These are phyloP conservation scores for Nomada goodeniana DNA, from an alignment of 2,888 invertebrate species.

Conservation along the genomic window DNA sequence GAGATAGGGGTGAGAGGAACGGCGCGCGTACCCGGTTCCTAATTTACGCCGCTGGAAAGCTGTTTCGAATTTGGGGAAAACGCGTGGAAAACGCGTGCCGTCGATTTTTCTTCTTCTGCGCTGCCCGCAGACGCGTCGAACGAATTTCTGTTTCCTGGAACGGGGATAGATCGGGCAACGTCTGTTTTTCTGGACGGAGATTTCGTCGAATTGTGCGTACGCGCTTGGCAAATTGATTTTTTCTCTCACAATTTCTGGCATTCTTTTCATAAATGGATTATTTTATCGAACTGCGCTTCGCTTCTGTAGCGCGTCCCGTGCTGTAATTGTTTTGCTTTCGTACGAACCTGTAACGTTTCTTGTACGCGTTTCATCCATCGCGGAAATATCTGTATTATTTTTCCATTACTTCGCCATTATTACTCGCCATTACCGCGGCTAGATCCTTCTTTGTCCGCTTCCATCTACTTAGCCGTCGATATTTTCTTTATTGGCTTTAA, in stretches of 20 bases:
- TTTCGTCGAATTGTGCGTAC: too few species aligned
- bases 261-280: too few species aligned
- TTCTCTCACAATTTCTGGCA: too few species aligned
- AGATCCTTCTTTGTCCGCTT: constrained; percentile 17
- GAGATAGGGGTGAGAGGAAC: constrained; percentile 32
- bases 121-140: too few species aligned
- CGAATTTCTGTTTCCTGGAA: background rate
- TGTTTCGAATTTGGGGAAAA: constrained; percentile 71
- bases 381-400: constrained; percentile 31
- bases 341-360: background rate
- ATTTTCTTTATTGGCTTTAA: constrained; percentile 73
- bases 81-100: constrained; percentile 74
- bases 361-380: too few species aligned
- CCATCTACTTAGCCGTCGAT: constrained; percentile 52
- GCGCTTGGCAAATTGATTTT: too few species aligned
- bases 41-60: constrained; percentile 56
- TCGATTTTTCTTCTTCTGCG: background rate
- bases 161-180: too few species aligned
- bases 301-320: too few species aligned
- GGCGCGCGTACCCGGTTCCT: background rate
- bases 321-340: background rate
- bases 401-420: constrained; percentile 53
- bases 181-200: too few species aligned
- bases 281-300: background rate
- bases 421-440: constrained; percentile 33